Percentiles rank a stretch among this genome's conserved stretches.
Evolutionary conservation across 2,113 vertebrate species (phyloP).

Genomic region (Leiothrix lutea): DNA sequence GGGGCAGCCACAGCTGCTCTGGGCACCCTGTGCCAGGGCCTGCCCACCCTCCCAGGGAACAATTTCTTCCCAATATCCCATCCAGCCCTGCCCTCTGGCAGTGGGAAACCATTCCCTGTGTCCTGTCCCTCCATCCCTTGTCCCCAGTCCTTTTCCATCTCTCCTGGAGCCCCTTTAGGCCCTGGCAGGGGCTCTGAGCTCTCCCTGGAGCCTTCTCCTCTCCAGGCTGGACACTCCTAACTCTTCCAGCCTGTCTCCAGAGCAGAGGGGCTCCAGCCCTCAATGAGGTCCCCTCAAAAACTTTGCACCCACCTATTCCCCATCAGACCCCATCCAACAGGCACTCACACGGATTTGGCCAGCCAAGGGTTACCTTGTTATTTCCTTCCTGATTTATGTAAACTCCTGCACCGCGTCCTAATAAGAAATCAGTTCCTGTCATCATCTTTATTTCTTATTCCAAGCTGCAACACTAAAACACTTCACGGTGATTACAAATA

Average conservation of each 20-base stretch:
- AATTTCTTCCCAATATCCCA: background rate
- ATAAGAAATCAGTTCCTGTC: slow-evolving; percentile 65
- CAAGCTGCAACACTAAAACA: slow-evolving; percentile 60
- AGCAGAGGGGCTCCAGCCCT: background rate
- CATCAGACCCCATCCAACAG: background rate
- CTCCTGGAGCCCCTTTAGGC: background rate
- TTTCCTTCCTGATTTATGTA: slow-evolving; percentile 44
- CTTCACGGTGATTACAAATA: slow-evolving; percentile 72
- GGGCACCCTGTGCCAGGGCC: background rate
- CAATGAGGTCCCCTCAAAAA: background rate
- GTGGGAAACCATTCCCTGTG: background rate
- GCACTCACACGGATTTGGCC: background rate
- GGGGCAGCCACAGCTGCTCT: background rate
- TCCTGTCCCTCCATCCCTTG: background rate
- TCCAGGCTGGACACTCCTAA: accelerated
- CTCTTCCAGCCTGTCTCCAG: background rate
- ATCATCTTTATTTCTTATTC: slow-evolving; percentile 62
- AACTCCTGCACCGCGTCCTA: slow-evolving; percentile 28
- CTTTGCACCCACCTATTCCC: background rate
- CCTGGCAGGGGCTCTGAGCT: too few species aligned
- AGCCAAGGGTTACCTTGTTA: slow-evolving; percentile 23
- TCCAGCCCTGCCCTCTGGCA: background rate
- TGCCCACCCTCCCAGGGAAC: accelerated
- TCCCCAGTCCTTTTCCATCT: background rate
- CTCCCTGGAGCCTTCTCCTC: background rate